Evolutionary conservation across 1,140 invertebrate species (phyloP).

Genomic region (Hirudo medicinalis): DNA sequence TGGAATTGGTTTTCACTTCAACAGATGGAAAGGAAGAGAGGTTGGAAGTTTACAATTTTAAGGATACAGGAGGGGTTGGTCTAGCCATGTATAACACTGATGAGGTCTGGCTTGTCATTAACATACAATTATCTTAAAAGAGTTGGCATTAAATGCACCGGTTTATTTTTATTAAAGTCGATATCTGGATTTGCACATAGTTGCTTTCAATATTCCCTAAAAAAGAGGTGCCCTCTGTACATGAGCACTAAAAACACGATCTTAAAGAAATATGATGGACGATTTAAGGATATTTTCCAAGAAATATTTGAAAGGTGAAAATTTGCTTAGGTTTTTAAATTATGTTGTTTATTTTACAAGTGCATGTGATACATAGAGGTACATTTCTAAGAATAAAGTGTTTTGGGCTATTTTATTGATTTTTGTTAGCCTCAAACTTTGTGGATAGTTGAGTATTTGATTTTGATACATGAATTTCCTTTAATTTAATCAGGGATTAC

Average conservation of each 20-base stretch:
- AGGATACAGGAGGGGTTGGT: constrained; percentile 73
- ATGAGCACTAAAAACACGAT: constrained; percentile 98
- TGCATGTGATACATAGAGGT: too few species aligned
- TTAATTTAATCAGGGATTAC: constrained; percentile 54
- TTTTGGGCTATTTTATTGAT: too few species aligned
- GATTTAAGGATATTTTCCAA: constrained; percentile 98
- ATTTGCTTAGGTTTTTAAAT: not conserved
- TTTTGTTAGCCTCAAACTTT: too few species aligned
- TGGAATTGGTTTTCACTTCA: constrained; percentile 70
- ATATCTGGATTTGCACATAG: constrained; percentile 82
- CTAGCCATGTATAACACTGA: constrained; percentile 96
- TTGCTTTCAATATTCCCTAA: constrained; percentile 80
- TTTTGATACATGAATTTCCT: not conserved
- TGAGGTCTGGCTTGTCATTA: constrained; percentile 42
- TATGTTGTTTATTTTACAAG: too few species aligned
- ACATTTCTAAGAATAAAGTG: too few species aligned
- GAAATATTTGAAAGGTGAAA: constrained; percentile 78
- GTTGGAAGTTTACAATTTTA: constrained; percentile 57
- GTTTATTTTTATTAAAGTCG: constrained; percentile 41
- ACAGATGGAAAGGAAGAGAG: constrained; percentile 42
- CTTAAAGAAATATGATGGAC: constrained; percentile 91
- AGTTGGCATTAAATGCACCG: too few species aligned
- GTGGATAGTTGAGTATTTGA: too few species aligned
- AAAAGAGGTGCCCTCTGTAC: constrained; percentile 77
- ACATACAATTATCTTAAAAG: too few species aligned